Percentiles rank a stretch among this genome's conserved stretches.
Conservation (phyloP, 2,113 vertebrate genomes). For the Morone saxatilis region DNA sequence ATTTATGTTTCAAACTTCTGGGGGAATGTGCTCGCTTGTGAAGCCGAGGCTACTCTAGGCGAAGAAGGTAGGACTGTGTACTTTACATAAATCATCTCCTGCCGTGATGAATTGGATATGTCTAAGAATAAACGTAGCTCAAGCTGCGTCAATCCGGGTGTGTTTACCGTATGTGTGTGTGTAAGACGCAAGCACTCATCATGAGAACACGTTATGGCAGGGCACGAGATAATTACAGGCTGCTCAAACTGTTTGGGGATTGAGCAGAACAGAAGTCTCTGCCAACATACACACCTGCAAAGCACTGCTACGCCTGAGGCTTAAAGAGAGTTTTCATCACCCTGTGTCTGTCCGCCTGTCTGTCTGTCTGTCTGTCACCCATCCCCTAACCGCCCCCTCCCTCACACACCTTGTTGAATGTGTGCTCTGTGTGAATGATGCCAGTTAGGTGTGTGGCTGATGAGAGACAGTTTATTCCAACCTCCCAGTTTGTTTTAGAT, state of each 20-base stretch:
- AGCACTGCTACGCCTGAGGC: slow-evolving; percentile 75
- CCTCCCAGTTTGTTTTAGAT: slow-evolving; percentile 51
- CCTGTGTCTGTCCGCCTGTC: slow-evolving; percentile 60
- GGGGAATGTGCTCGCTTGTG: slow-evolving; percentile 32
- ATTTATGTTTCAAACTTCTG: slow-evolving; percentile 44
- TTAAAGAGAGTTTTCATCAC: slow-evolving; percentile 73
- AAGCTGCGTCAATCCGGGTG: slow-evolving; percentile 55
- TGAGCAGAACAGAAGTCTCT: slow-evolving; percentile 72
- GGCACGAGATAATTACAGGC: slow-evolving; percentile 83
- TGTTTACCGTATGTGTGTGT: slow-evolving; percentile 59
- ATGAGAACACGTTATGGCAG: slow-evolving; percentile 83
- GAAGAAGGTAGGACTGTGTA: slow-evolving; percentile 62
- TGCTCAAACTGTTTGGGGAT: slow-evolving; percentile 72
- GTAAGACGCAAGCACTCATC: slow-evolving; percentile 61
- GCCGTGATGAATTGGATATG: slow-evolving; percentile 68
- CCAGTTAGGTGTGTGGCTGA: slow-evolving; percentile 62
- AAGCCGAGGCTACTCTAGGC: slow-evolving; percentile 42
- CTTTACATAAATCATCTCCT: slow-evolving; percentile 66
- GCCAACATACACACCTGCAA: slow-evolving; percentile 83
- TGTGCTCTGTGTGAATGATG: slow-evolving; percentile 64
- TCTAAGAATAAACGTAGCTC: slow-evolving; percentile 52
- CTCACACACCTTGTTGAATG: slow-evolving; percentile 59
- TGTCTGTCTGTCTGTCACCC: slow-evolving; percentile 41
- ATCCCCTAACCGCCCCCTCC: background rate
- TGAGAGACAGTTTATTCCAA: slow-evolving; percentile 68